phyloP scores from a whole-genome alignment of 2,888 invertebrate genomes.

The Apodemia hepburni region DNA sequence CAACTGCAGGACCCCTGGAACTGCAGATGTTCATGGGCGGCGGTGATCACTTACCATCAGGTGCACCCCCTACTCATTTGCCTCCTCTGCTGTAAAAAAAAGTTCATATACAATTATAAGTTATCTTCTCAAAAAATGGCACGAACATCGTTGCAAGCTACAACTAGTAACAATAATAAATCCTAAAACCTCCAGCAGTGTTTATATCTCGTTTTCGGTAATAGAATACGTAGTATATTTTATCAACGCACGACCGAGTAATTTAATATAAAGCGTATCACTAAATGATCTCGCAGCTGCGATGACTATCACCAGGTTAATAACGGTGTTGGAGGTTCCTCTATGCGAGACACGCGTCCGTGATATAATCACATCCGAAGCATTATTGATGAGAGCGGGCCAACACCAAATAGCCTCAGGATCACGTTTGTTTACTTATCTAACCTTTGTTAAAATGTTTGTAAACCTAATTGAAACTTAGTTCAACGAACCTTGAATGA shows the following conservation, averaged over 20 bases:
- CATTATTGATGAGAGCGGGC: constrained; percentile 74
- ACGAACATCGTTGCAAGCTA: too few species aligned
- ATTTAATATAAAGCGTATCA: constrained; percentile 80
- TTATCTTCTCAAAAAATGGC: too few species aligned
- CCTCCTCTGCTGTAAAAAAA: too few species aligned
- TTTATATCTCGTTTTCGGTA: constrained; percentile 73
- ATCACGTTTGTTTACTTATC: constrained; percentile 74
- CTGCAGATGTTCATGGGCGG: too few species aligned
- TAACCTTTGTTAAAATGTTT: constrained; percentile 57
- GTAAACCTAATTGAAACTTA: constrained; percentile 62
- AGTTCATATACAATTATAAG: too few species aligned
- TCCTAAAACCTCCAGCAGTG: constrained; percentile 56
- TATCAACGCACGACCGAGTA: constrained; percentile 79
- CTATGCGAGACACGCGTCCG: constrained; percentile 70
- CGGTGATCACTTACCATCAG: too few species aligned
- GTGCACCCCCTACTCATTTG: too few species aligned
- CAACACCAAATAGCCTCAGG: constrained; percentile 75
- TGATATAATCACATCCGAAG: constrained; percentile 70
- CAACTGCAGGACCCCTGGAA: too few species aligned
- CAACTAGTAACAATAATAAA: too few species aligned
- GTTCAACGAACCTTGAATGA: constrained; percentile 60
- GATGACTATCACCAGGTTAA: constrained; percentile 73
- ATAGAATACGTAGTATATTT: constrained; percentile 77
- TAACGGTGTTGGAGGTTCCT: constrained; percentile 75
- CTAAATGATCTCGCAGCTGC: constrained; percentile 72